A percentile compares a stretch with the other conserved stretches of the same genome.
These are phyloP conservation scores for Fragum whitleyi DNA, from an alignment of 2,888 invertebrate species.

Conservation along the genomic window DNA sequence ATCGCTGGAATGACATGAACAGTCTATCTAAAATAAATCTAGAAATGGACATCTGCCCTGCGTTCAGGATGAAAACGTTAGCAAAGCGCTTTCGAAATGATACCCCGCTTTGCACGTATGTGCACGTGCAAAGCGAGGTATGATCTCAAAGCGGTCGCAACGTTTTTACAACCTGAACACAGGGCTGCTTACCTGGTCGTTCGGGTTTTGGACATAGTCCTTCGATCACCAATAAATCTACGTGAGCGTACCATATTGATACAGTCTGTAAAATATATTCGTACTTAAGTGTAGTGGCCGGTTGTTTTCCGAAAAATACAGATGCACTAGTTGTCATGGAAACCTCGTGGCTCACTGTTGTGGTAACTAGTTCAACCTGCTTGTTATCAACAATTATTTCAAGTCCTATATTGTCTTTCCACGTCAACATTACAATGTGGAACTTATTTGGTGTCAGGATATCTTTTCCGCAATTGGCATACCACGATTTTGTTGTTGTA, in stretches of 20 bases:
- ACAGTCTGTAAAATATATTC: constrained; percentile 65
- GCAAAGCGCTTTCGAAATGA: no score
- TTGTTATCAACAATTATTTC: constrained; percentile 67
- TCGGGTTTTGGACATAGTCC: constrained; percentile 66
- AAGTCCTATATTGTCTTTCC: constrained; percentile 66
- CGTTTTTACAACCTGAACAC: no score
- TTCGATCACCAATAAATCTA: constrained; percentile 65
- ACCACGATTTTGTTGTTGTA: constrained; percentile 71
- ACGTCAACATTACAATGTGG: constrained; percentile 70
- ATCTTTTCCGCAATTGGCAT: constrained; percentile 62
- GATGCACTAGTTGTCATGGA: constrained; percentile 35
- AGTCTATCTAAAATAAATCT: no score
- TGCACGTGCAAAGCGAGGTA: no score
- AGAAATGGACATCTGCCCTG: no score
- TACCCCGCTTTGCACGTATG: no score
- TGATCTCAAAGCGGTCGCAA: no score
- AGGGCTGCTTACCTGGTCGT: constrained; percentile 56
- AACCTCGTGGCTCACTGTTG: constrained; percentile 47
- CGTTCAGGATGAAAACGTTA: no score
- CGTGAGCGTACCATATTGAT: constrained; percentile 71
- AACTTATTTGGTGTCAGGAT: constrained; percentile 55
- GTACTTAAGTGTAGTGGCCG: constrained; percentile 49
- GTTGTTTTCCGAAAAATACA: constrained; percentile 64
- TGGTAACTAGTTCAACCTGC: constrained; percentile 52
- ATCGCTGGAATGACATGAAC: no score